Conservation (phyloP, 2,888 invertebrate genomes). For the Mycalesis mineus region DNA sequence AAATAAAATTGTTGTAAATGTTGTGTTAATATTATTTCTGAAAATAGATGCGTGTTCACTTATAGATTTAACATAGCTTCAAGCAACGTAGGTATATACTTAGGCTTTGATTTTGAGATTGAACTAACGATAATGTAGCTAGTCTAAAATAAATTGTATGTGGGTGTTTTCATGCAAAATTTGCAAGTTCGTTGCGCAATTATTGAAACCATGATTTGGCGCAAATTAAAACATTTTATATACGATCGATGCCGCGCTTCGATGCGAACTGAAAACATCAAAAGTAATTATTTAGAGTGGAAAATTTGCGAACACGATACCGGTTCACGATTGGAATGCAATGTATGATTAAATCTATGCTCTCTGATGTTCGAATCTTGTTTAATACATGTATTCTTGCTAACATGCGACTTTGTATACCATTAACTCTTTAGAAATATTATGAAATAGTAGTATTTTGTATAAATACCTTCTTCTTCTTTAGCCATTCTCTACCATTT, state of each 20-base stretch:
- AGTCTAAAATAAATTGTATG: not conserved
- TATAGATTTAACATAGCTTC: no score
- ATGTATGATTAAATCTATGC: not conserved
- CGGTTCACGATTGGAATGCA: not conserved
- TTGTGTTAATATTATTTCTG: no score
- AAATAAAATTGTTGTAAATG: no score
- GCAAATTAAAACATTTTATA: not conserved
- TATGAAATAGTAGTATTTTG: not conserved
- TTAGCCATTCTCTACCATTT: no score
- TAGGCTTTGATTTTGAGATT: no score
- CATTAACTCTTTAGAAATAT: not conserved
- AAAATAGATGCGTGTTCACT: no score
- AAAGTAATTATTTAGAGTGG: constrained; percentile 7
- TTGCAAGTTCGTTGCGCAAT: not conserved
- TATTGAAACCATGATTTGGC: not conserved
- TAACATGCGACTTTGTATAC: not conserved
- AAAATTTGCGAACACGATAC: not conserved
- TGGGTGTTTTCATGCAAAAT: not conserved
- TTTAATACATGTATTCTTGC: not conserved
- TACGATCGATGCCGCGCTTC: not conserved
- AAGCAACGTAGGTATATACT: no score
- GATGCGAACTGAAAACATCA: not conserved
- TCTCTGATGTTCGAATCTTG: not conserved
- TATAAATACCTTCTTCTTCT: no score
- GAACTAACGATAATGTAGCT: no score